Evolutionary conservation across 1,140 invertebrate genomes (phyloP), one percentile per base, ranked within the genome.

Genomic region (Acromyrmex echinatior): DNA sequence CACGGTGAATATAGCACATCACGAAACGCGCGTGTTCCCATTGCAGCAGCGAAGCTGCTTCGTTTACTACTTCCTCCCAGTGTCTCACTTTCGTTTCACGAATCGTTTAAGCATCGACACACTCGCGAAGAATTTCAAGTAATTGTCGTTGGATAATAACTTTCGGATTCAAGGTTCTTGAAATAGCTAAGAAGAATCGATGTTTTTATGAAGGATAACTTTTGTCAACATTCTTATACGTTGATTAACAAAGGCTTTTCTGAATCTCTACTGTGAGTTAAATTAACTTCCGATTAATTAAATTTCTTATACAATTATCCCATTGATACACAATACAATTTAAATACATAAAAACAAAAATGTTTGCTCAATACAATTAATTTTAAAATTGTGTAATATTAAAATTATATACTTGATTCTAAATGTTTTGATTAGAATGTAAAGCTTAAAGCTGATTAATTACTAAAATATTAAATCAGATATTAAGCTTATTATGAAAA

Each of bases 41-140:
- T 84, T 84, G 31, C 18, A 21, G 58, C 49, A 28, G n/a, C 35
- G 25, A 82, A 31, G 80, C 56, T 68, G 0, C 66, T 73, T 73
- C 49, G 78, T 53, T 45, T 56, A 60, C 51, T 60, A 62, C 56
- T 82, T 74, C 80, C 39, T 51, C 45, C 39, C 80, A n/a, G 31
- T 35, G 80, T 84, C 80, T 84, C 80, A 45, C 70, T 84, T 84
- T 84, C 80, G 58, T 84, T 84, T 45, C 25, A 14, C 25, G 25
- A 60, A 56, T 76, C 31, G 58, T 9, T 76, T 62, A 21, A 51
- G 18, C 35, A 28, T 12, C 39, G 14, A 5, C 7, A 14, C 12
- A 49, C 66, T 21, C 18, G 70, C n/a, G 39, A 0, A 14, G 79
- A 71, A 81, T 81, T 81, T 60, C 28, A 71, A 68, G 49, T 21